Evolutionary conservation across 2,888 invertebrate genomes (phyloP), one percentile per base, ranked within the genome.

Genomic region (Lepidocyrtinus sp.): DNA sequence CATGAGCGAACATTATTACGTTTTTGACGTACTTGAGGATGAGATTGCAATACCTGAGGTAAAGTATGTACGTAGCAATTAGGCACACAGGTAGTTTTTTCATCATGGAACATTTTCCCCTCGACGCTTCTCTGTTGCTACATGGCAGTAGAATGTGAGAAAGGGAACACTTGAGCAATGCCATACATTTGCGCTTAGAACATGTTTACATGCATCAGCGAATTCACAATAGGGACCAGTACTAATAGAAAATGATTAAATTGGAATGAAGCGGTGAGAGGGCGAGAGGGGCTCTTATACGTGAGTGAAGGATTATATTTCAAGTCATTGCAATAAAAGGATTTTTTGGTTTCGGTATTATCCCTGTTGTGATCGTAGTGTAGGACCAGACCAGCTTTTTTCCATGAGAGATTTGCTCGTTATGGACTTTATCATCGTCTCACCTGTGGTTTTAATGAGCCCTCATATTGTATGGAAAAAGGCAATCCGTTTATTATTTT

Each of bases 391-490:
- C 5, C 36, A 36, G 36, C 5, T 5, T 12, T 59, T 21, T 78
- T 78, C 78, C 78, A 73, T 63, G 78, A 64, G 36, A 78, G 78
- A 73, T 36, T 36, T 73, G 78, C 78, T 79, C 78, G 78, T 73
- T 79, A 74, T 74, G 68, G 78, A 74, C 73, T 79, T 79, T 36
- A 36, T 36, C 36, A 79, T 79, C 78, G 63, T 79, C 81, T 81
- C 72, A 81, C 81, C 81, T 81, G 81, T 81, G 72, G 62, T 81
- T 62, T 71, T 81, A 81, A 81, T 81, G 81, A 81, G 69, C 70
- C 69, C 74, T 75, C 36, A 36, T 36, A 12, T 36, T 36, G 5
- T 36, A 36, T 36, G 36, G 36, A 36, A 36, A 36, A 36, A 36
- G 12, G 36, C 36, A 36, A 36, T 36, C 36, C 36, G 5, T 36